Conservation (phyloP, 2,888 invertebrate genomes). For the Tipula vernalis region DNA sequence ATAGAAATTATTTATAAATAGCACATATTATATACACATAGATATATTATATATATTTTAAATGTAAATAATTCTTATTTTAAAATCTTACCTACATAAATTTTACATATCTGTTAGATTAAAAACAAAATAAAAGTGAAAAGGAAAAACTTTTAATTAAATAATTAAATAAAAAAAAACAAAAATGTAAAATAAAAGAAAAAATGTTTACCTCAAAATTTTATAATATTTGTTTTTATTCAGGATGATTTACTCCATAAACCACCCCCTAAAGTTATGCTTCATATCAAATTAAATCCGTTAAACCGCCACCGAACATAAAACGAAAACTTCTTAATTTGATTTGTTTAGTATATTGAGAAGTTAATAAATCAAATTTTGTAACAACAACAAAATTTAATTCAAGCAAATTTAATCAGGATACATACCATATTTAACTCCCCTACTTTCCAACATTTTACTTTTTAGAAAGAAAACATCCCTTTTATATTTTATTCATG, state of each 20-base stretch:
- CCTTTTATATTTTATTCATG: neutral
- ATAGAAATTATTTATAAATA: constrained; percentile 7
- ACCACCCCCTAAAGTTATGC: neutral
- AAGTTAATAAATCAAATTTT: neutral
- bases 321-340: neutral
- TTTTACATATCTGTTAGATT: neutral
- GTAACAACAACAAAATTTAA: neutral
- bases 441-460: neutral
- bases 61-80: neutral
- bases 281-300: neutral
- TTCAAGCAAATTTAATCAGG: neutral
- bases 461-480: neutral
- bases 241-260: neutral
- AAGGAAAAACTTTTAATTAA: neutral
- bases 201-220: constrained; percentile 5
- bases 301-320: neutral
- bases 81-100: neutral
- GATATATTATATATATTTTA: neutral
- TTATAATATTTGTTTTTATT: neutral
- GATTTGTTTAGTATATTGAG: neutral
- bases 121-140: constrained; percentile 6
- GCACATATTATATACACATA: constrained; percentile 4
- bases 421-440: neutral
- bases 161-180: neutral
- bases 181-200: neutral